These are phyloP conservation scores for Rhagologus leucostigma DNA, from an alignment of 2,113 vertebrate species.

Conservation along the genomic window DNA sequence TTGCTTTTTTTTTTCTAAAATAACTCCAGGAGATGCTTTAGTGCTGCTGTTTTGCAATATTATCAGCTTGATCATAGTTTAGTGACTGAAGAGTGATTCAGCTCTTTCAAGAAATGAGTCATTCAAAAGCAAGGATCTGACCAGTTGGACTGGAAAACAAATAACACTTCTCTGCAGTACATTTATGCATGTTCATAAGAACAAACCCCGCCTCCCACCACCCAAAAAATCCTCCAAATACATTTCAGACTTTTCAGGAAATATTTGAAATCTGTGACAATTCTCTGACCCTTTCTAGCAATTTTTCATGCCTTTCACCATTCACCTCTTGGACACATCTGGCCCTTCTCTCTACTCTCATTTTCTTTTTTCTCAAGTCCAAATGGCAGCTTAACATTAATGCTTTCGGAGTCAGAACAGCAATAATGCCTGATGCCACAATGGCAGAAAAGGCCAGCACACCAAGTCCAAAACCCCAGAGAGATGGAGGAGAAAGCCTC, in stretches of 20 bases:
- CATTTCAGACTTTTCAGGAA: not conserved
- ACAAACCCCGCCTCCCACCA: not conserved
- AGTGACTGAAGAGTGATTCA: not conserved
- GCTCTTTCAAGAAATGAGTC: not conserved
- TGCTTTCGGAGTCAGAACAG: not conserved
- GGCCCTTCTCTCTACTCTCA: not conserved
- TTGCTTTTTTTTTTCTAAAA: not conserved
- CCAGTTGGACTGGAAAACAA: not conserved
- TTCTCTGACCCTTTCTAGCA: not conserved
- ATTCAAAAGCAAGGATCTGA: not conserved
- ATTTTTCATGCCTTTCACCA: not conserved
- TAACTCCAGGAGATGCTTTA: not conserved
- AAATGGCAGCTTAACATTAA: not conserved
- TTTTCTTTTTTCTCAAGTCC: not conserved
- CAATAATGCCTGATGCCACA: not conserved
- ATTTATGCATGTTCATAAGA: not conserved
- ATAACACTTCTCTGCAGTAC: not conserved
- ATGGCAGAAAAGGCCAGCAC: not conserved
- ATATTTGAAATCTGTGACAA: not conserved
- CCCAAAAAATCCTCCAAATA: not conserved
- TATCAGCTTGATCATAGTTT: not conserved
- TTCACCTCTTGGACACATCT: not conserved
- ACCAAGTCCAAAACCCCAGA: not conserved
- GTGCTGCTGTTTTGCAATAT: not conserved
- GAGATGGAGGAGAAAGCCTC: not conserved